Conservation (phyloP, 2,888 invertebrate species). For the Alviniconcha strummeri region DNA sequence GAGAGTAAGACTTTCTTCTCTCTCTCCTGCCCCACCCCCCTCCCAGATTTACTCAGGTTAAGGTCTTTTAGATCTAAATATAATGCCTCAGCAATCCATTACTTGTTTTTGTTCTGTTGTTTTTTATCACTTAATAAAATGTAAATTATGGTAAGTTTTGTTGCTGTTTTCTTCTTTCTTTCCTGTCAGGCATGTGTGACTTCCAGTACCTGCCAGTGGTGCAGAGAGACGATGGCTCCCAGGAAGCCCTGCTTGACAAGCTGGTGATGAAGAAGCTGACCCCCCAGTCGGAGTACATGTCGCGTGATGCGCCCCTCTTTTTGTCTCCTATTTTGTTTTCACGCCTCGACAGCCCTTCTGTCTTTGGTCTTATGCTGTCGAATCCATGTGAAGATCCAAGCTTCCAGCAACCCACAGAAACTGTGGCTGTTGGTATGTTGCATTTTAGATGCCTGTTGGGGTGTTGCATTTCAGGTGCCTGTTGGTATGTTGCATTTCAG, state of each 20-base stretch:
- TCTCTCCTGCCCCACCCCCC: too few species aligned
- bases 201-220: conserved; percentile 91
- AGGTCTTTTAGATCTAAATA: too few species aligned
- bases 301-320: conserved; percentile 79
- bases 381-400: background rate
- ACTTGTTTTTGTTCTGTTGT: too few species aligned
- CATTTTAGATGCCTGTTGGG: background rate
- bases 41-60: too few species aligned
- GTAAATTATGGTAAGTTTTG: too few species aligned
- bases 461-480: background rate
- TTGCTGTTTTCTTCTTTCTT: conserved; percentile 6
- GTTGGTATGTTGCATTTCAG: background rate
- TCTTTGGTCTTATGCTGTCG: conserved; percentile 59
- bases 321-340: conserved; percentile 87
- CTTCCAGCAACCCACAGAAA: background rate
- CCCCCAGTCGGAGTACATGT: conserved; percentile 76
- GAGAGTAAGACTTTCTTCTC: too few species aligned
- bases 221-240: conserved; percentile 54
- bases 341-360: conserved; percentile 80
- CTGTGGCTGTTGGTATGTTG: background rate
- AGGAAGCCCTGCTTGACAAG: conserved; percentile 55
- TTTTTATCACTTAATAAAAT: too few species aligned
- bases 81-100: too few species aligned
- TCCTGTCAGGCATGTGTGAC: conserved; percentile 85
- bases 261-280: conserved; percentile 48